These are phyloP conservation scores for Strigops habroptila DNA, from an alignment of 2,113 vertebrate genomes.

Conservation along the genomic window DNA sequence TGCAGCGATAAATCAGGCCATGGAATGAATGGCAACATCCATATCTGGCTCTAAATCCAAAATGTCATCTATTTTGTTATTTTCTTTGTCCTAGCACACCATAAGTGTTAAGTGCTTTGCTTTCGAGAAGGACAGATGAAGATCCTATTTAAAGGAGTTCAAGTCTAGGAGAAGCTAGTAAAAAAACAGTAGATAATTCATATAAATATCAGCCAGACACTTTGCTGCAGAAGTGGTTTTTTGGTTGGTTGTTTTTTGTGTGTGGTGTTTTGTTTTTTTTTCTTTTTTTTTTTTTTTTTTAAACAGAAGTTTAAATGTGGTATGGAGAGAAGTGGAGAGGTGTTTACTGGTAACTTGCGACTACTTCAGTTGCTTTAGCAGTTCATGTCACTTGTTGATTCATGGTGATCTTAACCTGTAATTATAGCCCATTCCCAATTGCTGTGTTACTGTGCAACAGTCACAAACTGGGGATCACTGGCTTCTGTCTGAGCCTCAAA, in stretches of 20 bases:
- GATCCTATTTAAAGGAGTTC: slow-evolving; percentile 1
- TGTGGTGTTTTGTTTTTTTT: no score
- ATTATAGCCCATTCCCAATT: background rate
- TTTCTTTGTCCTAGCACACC: slow-evolving; percentile 16
- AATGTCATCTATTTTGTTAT: slow-evolving; percentile 52
- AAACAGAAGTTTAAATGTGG: background rate
- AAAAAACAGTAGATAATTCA: background rate
- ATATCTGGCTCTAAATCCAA: slow-evolving; percentile 41
- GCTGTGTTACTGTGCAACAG: background rate
- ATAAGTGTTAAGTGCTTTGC: background rate
- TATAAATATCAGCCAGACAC: background rate
- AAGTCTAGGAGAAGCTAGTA: background rate
- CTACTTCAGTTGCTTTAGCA: background rate
- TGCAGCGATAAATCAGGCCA: background rate
- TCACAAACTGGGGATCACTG: background rate
- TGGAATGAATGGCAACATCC: slow-evolving; percentile 24
- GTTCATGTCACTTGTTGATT: background rate
- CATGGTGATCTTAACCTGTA: background rate
- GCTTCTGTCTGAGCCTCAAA: background rate
- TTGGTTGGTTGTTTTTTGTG: no score
- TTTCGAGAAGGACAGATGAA: background rate
- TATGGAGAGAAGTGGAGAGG: background rate
- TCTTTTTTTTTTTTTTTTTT: background rate
- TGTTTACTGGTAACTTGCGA: background rate
- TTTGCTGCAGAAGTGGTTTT: background rate